These are phyloP conservation scores for Orestias chungarensis DNA, from an alignment of 2,797 vertebrate species.

Conservation along the genomic window DNA sequence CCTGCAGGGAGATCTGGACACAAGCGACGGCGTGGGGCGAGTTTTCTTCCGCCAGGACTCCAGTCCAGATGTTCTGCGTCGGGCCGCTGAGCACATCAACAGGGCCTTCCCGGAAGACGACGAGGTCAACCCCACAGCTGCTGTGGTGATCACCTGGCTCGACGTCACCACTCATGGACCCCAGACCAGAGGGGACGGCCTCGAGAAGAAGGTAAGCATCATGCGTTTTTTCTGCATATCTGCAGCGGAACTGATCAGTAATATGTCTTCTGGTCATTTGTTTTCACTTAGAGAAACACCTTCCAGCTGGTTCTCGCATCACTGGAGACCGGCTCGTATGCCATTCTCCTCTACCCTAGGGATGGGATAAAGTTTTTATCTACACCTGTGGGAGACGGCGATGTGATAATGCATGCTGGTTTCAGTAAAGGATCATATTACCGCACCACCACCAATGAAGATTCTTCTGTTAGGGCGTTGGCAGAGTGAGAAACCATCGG, in stretches of 20 bases:
- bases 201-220: slow-evolving; percentile 79
- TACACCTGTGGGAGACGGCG: slow-evolving; percentile 64
- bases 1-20: slow-evolving; percentile 85
- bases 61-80: slow-evolving; percentile 71
- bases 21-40: slow-evolving; percentile 80
- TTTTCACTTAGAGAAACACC: slow-evolving; percentile 87
- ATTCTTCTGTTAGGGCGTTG: slow-evolving; percentile 82
- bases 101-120: slow-evolving; percentile 81
- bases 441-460: slow-evolving; percentile 79
- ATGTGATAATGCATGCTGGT: slow-evolving; percentile 78
- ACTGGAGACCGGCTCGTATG: slow-evolving; percentile 84
- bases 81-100: slow-evolving; percentile 80
- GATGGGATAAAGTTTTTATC: slow-evolving; percentile 85
- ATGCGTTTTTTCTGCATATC: background rate
- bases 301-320: slow-evolving; percentile 92
- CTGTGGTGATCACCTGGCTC: slow-evolving; percentile 87
- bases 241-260: slow-evolving; percentile 1
- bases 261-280: slow-evolving; percentile 17
- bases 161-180: slow-evolving; percentile 76
- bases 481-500: slow-evolving; percentile 80
- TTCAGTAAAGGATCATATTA: slow-evolving; percentile 89
- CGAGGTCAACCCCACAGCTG: slow-evolving; percentile 77
- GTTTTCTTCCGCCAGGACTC: slow-evolving; percentile 88
- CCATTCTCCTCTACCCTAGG: slow-evolving; percentile 88
- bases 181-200: slow-evolving; percentile 53